Percentiles rank a stretch among this genome's conserved stretches.
Conservation (phyloP, 1,140 invertebrate species). For the Dendroctonus valens region DNA sequence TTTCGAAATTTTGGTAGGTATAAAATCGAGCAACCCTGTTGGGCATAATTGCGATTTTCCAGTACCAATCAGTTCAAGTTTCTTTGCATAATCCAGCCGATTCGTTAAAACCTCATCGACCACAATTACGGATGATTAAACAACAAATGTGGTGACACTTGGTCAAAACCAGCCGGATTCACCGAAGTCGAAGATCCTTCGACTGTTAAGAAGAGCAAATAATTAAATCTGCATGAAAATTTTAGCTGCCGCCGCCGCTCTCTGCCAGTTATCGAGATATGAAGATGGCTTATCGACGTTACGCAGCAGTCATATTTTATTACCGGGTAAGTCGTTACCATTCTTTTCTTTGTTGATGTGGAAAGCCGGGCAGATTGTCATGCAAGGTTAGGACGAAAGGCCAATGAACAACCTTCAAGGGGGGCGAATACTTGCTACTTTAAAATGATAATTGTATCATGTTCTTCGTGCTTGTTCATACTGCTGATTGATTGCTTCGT, state of each 20-base stretch:
- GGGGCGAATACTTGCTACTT: too few relatives aligned
- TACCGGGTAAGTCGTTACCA: slow-evolving; percentile 10
- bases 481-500: too few relatives aligned
- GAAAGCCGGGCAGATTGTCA: not conserved
- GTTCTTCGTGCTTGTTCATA: too few relatives aligned
- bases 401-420: not conserved
- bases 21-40: too few relatives aligned
- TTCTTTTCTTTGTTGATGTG: slow-evolving; percentile 11
- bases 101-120: slow-evolving; percentile 7
- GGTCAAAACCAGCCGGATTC: slow-evolving; percentile 12
- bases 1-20: too few relatives aligned
- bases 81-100: not conserved
- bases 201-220: slow-evolving; percentile 11
- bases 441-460: too few relatives aligned
- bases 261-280: slow-evolving; percentile 13
- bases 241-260: slow-evolving; percentile 7
- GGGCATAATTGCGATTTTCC: too few relatives aligned
- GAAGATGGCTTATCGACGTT: slow-evolving; percentile 22
- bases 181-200: not conserved
- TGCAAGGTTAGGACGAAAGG: slow-evolving; percentile 4
- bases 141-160: slow-evolving; percentile 16
- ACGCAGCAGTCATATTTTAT: slow-evolving; percentile 21
- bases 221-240: slow-evolving; percentile 21
- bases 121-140: slow-evolving; percentile 11
- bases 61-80: not conserved